Percentiles rank a stretch among this genome's conserved stretches.
phyloP scores from a whole-genome alignment of 2,888 invertebrate species.

The Ophion costatus region DNA sequence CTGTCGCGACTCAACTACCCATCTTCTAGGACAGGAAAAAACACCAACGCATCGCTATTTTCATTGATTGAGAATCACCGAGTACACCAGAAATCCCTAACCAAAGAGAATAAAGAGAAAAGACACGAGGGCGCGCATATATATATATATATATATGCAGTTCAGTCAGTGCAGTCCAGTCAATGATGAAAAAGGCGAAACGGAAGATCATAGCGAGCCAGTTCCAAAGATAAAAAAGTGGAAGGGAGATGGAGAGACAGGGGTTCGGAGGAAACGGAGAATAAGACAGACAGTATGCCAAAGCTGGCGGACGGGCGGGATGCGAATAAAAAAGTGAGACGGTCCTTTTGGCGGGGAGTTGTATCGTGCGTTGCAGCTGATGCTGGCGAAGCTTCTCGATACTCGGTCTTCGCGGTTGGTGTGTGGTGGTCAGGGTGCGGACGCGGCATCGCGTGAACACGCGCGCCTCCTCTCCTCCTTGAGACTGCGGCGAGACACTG shows the following conservation, averaged over 20 bases:
- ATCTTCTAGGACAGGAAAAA: neutral
- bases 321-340: slow-evolving; percentile 50
- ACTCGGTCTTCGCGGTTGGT: slow-evolving; percentile 1
- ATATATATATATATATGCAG: neutral
- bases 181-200: slow-evolving; percentile 47
- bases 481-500: slow-evolving; percentile 45
- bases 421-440: slow-evolving; percentile 47
- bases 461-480: slow-evolving; percentile 55
- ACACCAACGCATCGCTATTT: neutral
- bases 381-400: slow-evolving; percentile 27
- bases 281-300: slow-evolving; percentile 44
- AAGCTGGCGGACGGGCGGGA: slow-evolving; percentile 35
- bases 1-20: too few relatives aligned
- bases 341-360: slow-evolving; percentile 25
- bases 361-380: slow-evolving; percentile 30
- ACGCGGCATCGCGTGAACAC: slow-evolving; percentile 65
- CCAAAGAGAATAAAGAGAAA: slow-evolving; percentile 3
- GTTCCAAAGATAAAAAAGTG: slow-evolving; percentile 30
- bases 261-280: slow-evolving; percentile 2
- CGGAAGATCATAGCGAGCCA: slow-evolving; percentile 33
- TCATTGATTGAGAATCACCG: neutral
- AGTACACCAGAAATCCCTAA: neutral
- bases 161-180: neutral
- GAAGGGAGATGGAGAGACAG: too few relatives aligned
- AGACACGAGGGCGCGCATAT: neutral